Percentiles rank a stretch among this genome's conserved stretches.
These are phyloP conservation scores for Stenotaenia linearis DNA, from an alignment of 2,888 invertebrate species.

Conservation along the genomic window DNA sequence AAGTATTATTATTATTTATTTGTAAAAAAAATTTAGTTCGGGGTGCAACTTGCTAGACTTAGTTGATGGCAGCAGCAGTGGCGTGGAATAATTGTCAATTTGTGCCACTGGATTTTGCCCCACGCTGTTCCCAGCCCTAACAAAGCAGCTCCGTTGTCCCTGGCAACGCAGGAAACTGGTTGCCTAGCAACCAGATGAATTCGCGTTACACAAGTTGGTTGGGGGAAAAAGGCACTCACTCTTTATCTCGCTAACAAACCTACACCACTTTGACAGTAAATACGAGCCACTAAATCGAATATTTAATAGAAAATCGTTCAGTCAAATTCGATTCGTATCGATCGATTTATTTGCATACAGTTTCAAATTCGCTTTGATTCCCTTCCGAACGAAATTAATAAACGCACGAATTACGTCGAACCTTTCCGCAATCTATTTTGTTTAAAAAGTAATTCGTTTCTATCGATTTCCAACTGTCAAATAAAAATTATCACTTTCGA, in stretches of 20 bases:
- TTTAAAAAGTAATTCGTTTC: too few relatives aligned
- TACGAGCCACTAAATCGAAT: background rate
- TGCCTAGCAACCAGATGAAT: constrained; percentile 1
- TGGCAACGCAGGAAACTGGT: constrained; percentile 3
- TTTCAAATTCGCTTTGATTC: too few relatives aligned
- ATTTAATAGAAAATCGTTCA: background rate
- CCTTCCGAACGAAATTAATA: too few relatives aligned
- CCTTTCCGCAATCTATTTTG: too few relatives aligned
- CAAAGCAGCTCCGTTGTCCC: background rate
- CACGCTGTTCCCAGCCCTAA: constrained; percentile 11
- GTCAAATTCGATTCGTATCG: background rate
- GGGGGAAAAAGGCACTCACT: background rate
- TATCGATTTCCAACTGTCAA: background rate
- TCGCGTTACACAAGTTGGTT: background rate
- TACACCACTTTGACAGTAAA: background rate
- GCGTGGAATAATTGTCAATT: constrained; percentile 19
- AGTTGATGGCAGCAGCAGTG: constrained; percentile 12
- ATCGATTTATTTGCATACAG: background rate
- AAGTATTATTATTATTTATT: background rate
- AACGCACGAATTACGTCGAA: too few relatives aligned
- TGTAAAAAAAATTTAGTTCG: background rate
- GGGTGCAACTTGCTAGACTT: background rate
- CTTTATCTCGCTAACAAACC: background rate
- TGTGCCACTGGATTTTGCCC: constrained; percentile 19
- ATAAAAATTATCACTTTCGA: background rate